Evolutionary conservation across 2,797 vertebrate genomes (phyloP).

Genomic region (Cossypha polioptera): DNA sequence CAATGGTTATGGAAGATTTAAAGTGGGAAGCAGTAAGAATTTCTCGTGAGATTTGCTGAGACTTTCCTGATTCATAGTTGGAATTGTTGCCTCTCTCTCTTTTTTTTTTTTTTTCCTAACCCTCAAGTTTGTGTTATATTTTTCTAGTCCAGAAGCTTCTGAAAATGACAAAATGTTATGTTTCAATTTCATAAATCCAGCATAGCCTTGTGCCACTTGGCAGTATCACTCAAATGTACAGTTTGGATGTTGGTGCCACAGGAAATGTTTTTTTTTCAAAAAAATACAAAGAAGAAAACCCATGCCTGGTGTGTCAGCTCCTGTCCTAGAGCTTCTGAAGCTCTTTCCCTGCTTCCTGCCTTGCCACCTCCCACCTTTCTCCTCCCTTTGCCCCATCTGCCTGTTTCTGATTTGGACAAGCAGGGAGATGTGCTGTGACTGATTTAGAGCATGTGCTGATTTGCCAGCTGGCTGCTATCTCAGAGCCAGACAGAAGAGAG

Average conservation of each 20-base stretch:
- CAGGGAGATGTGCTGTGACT: not conserved
- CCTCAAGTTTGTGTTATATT: not conserved
- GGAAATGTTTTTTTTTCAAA: not conserved
- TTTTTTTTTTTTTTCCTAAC: not conserved
- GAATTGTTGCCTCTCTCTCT: not conserved
- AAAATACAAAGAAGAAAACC: not conserved
- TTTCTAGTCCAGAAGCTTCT: not conserved
- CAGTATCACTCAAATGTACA: not conserved
- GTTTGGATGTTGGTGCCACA: not conserved
- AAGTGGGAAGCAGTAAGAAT: not conserved
- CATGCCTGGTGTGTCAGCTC: not conserved
- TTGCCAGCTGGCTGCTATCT: conserved; percentile 2
- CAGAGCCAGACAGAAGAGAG: not conserved
- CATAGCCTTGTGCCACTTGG: not conserved
- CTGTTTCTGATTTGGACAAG: not conserved
- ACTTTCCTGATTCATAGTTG: not conserved
- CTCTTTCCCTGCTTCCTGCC: not conserved
- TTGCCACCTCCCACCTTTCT: not conserved
- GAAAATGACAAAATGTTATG: not conserved
- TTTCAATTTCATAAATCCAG: not conserved
- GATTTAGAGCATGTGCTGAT: conserved; percentile 23
- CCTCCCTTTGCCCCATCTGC: not conserved
- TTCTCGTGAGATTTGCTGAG: not conserved
- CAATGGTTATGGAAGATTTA: not conserved
- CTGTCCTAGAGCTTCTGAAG: not conserved